Percentiles rank a stretch among this genome's conserved stretches.
phyloP scores from a whole-genome alignment of 2,113 vertebrate genomes.

The Sebastes schlegelii region DNA sequence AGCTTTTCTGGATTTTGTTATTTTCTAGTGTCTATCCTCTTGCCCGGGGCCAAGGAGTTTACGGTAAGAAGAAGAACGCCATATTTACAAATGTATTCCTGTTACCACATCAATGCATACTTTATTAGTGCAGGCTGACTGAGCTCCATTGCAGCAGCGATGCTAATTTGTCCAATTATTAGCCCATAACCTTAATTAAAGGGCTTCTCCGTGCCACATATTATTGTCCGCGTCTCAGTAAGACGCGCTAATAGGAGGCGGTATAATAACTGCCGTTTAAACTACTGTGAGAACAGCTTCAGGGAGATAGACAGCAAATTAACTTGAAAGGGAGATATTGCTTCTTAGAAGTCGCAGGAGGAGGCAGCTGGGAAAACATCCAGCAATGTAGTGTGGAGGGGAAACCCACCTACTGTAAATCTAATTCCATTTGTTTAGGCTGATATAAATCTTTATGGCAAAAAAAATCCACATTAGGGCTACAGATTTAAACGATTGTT shows the following conservation, averaged over 20 bases:
- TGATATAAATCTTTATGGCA: slow-evolving; percentile 33
- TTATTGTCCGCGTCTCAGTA: slow-evolving; percentile 34
- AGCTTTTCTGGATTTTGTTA: slow-evolving; percentile 87
- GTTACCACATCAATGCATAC: slow-evolving; percentile 21
- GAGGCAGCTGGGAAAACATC: slow-evolving; percentile 63
- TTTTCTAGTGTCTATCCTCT: slow-evolving; percentile 80
- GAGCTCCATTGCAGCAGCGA: neutral
- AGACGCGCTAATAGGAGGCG: slow-evolving; percentile 32
- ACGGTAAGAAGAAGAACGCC: slow-evolving; percentile 83
- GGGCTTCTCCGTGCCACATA: slow-evolving; percentile 27
- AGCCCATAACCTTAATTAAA: slow-evolving; percentile 56
- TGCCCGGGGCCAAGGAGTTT: slow-evolving; percentile 84
- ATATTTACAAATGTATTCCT: slow-evolving; percentile 28
- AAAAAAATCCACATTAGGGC: slow-evolving; percentile 5
- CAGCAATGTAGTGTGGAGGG: slow-evolving; percentile 29
- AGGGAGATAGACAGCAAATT: slow-evolving; percentile 59
- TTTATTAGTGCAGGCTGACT: slow-evolving; percentile 48
- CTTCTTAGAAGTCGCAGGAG: slow-evolving; percentile 46
- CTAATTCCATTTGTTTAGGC: slow-evolving; percentile 27
- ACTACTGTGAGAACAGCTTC: slow-evolving; percentile 51
- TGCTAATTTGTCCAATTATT: slow-evolving; percentile 57
- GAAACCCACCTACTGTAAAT: slow-evolving; percentile 48
- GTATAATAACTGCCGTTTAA: slow-evolving; percentile 55
- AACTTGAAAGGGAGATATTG: slow-evolving; percentile 64
- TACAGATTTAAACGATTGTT: neutral